Evolutionary conservation across 2,888 invertebrate genomes (phyloP).

Genomic region (Asteroscopus sphinx): DNA sequence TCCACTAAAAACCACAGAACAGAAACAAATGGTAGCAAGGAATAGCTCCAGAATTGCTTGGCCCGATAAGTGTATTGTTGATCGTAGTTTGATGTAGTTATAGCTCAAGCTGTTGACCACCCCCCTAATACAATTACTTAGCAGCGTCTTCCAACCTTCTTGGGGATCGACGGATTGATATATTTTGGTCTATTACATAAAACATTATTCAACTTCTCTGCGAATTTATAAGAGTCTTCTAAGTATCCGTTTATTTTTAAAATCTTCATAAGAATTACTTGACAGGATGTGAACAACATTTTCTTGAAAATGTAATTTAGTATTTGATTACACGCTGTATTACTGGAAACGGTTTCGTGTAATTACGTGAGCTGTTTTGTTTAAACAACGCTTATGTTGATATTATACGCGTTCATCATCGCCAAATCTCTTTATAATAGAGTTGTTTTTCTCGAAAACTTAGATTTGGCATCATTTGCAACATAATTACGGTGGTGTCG

Average conservation of each 20-base stretch:
- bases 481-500: constrained; percentile 77
- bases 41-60: background rate
- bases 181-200: too few relatives aligned
- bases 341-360: constrained; percentile 63
- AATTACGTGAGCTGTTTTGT: constrained; percentile 70
- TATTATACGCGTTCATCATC: constrained; percentile 72
- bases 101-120: too few relatives aligned
- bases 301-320: constrained; percentile 51
- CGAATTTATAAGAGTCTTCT: too few relatives aligned
- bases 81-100: too few relatives aligned
- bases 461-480: constrained; percentile 75
- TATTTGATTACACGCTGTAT: constrained; percentile 41
- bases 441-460: constrained; percentile 73
- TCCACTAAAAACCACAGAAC: background rate
- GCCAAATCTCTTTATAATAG: constrained; percentile 87
- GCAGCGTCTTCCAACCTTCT: too few relatives aligned
- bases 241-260: too few relatives aligned
- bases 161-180: too few relatives aligned
- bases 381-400: constrained; percentile 66
- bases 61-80: background rate
- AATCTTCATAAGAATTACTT: too few relatives aligned
- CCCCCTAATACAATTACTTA: too few relatives aligned
- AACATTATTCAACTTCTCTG: too few relatives aligned
- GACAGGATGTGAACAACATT: constrained; percentile 33
- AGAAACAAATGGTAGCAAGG: background rate